These are phyloP conservation scores for Calidris pygmaea DNA, from an alignment of 2,113 vertebrate species.

Conservation along the genomic window DNA sequence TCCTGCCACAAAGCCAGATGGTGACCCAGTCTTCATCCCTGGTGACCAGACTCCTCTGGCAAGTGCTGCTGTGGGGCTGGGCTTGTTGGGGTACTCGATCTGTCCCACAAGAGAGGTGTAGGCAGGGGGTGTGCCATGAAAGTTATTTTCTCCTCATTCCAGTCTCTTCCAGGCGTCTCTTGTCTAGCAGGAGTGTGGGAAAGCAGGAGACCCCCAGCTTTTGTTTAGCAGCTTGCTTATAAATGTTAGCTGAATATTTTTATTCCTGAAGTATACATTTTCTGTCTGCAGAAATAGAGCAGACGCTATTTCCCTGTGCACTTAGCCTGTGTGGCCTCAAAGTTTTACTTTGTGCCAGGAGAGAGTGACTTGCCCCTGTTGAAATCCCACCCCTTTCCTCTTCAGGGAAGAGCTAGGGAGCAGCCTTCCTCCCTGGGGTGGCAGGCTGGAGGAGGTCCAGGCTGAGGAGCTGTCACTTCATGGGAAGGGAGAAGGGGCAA, in stretches of 20 bases:
- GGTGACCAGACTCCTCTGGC: accelerated
- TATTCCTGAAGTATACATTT: background rate
- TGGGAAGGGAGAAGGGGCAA: background rate
- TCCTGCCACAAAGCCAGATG: accelerated
- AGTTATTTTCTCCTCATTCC: background rate
- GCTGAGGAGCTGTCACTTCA: background rate
- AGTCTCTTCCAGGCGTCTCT: background rate
- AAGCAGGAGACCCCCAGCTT: background rate
- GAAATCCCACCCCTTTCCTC: background rate
- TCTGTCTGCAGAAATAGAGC: background rate
- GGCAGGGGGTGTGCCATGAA: accelerated
- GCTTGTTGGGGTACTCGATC: accelerated
- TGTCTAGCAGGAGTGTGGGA: accelerated
- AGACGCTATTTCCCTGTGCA: background rate
- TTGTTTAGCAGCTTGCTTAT: background rate
- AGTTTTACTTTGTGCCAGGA: background rate
- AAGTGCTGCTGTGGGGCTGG: accelerated
- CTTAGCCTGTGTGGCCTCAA: background rate
- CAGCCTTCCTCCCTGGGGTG: accelerated
- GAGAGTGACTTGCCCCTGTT: accelerated
- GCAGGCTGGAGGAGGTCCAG: background rate
- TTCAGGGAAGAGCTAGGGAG: accelerated
- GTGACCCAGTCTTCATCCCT: background rate
- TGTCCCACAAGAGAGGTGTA: no score
- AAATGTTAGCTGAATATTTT: background rate